phyloP scores from a whole-genome alignment of 1,140 invertebrate genomes.

The Phymastichus coffea region DNA sequence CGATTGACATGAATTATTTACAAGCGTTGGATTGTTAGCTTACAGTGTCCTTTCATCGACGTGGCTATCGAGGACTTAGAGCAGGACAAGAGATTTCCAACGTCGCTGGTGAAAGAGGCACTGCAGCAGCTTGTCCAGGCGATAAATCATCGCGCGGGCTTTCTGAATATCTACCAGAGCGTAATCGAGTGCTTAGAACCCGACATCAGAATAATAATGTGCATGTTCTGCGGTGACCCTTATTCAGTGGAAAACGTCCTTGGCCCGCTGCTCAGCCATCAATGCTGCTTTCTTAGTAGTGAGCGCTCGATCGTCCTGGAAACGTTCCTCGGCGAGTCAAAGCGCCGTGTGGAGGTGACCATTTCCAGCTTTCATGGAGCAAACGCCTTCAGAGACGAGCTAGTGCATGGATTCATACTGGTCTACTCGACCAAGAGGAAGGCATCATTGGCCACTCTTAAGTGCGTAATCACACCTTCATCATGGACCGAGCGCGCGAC shows the following conservation, averaged over 20 bases:
- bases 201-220: constrained; percentile 92
- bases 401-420: constrained; percentile 94
- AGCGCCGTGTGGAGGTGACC: constrained; percentile 88
- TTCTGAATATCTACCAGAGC: constrained; percentile 71
- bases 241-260: constrained; percentile 89
- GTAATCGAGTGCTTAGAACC: constrained; percentile 80
- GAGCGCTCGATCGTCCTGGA: constrained; percentile 87
- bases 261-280: constrained; percentile 83
- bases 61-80: constrained; percentile 69
- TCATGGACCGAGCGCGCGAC: too few species aligned
- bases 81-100: constrained; percentile 62
- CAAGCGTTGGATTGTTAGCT: constrained; percentile 53
- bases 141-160: constrained; percentile 71
- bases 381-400: constrained; percentile 86
- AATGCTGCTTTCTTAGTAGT: constrained; percentile 82
- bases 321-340: constrained; percentile 86
- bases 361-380: constrained; percentile 95
- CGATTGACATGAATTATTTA: too few species aligned
- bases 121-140: constrained; percentile 73
- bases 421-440: constrained; percentile 94
- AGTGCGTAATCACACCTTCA: constrained; percentile 61
- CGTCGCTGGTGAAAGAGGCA: constrained; percentile 68
- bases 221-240: constrained; percentile 95
- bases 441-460: constrained; percentile 90
- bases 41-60: constrained; percentile 87